Percentiles rank a stretch among this genome's conserved stretches.
phyloP scores from a whole-genome alignment of 2,888 invertebrate species.

The Adelphocoris suturalis region DNA sequence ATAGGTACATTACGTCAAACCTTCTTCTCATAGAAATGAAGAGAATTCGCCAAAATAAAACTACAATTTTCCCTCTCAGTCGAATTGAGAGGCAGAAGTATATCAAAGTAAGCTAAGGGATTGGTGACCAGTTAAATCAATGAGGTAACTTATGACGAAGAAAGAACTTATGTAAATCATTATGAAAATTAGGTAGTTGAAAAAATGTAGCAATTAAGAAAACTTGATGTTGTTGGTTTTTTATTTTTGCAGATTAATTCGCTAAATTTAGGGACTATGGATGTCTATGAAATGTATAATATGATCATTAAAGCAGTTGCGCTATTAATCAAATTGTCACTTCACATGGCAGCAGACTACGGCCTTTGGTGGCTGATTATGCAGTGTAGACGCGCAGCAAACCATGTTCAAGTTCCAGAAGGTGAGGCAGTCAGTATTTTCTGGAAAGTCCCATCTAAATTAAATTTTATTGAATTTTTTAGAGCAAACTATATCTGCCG shows the following conservation, averaged over 20 bases:
- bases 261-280: slow-evolving; percentile 77
- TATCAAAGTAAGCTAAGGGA: slow-evolving; percentile 80
- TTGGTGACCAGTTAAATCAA: too few relatives aligned
- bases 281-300: slow-evolving; percentile 75
- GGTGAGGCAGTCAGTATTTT: not conserved
- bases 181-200: too few relatives aligned
- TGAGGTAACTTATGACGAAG: too few relatives aligned
- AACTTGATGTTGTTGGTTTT: too few relatives aligned
- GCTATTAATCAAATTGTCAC: slow-evolving; percentile 85
- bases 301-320: slow-evolving; percentile 79
- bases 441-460: too few relatives aligned
- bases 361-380: slow-evolving; percentile 88
- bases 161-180: too few relatives aligned
- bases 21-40: slow-evolving; percentile 84
- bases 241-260: slow-evolving; percentile 74
- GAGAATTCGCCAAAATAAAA: slow-evolving; percentile 82
- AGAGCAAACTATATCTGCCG: too few relatives aligned
- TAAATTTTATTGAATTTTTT: too few relatives aligned
- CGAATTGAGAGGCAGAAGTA: slow-evolving; percentile 83
- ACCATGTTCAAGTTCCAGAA: slow-evolving; percentile 1
- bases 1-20: slow-evolving; percentile 85
- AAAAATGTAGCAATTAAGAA: too few relatives aligned
- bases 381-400: slow-evolving; percentile 30
- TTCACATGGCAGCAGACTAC: slow-evolving; percentile 88
- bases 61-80: slow-evolving; percentile 84